Conservation (phyloP, 1,140 invertebrate genomes). For the Pogonus chalceus region DNA sequence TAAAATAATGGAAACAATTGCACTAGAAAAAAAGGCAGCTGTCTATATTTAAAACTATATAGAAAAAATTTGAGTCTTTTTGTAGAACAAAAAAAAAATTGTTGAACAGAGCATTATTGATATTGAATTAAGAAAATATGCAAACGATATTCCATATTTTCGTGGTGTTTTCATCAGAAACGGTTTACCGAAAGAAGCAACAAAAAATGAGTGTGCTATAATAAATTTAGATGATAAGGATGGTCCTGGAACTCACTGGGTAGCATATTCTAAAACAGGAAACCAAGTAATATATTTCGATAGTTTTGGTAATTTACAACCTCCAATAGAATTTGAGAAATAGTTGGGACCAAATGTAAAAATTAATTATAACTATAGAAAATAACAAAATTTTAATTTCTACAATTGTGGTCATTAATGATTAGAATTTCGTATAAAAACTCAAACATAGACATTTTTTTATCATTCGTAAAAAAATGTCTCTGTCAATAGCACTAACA, state of each 20-base stretch:
- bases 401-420: conserved; percentile 15
- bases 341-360: conserved; percentile 17
- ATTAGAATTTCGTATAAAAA: conserved; percentile 17
- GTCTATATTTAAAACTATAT: conserved; percentile 28
- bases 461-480: no score
- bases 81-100: conserved; percentile 19
- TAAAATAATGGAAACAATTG: conserved; percentile 26
- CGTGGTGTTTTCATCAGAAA: conserved; percentile 28
- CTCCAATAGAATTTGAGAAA: no score
- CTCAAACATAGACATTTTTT: conserved; percentile 13
- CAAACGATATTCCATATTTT: conserved; percentile 23
- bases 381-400: conserved; percentile 5
- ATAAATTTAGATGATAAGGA: conserved; percentile 20
- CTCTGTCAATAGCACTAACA: conserved; percentile 10
- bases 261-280: conserved; percentile 20
- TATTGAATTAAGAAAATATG: conserved; percentile 21
- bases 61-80: conserved; percentile 25
- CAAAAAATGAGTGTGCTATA: conserved; percentile 20
- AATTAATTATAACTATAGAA: conserved; percentile 8
- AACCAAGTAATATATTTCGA: conserved; percentile 19
- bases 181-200: conserved; percentile 16
- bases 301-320: no score
- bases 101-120: conserved; percentile 18
- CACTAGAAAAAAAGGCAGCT: conserved; percentile 25
- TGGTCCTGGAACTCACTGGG: conserved; percentile 24